Evolutionary conservation across 2,888 invertebrate genomes (phyloP), one percentile per base, ranked within the genome.

Genomic region (Nomada fucata): DNA sequence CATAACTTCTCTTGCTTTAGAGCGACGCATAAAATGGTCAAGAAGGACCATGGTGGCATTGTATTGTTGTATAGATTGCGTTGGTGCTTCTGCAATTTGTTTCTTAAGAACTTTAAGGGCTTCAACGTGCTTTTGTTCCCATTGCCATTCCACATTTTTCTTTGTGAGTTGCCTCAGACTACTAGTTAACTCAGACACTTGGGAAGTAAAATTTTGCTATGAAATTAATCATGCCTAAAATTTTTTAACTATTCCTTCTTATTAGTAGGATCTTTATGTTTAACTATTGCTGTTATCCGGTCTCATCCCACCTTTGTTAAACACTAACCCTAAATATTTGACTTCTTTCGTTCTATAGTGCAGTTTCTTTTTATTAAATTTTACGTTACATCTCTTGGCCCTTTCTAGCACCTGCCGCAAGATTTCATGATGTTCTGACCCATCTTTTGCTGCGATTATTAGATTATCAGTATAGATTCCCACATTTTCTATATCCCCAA

Each of bases 391-490:
- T 29, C 79, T 20, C 10, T 23, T 36, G 10, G 64, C 71, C 23
- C 68, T 59, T 2, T 68, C 59, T 0, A 79, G 18, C 0, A 77
- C 68, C 20, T 20, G 15, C 5, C 68, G 18, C 13, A 82, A 23
- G 18, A 61, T 64, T 26, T 20, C 20, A 71, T 86, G 74, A 77
- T 85, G 83, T 88, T 85, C 78, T 78, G 85, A 52, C 67, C 69
- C 57, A 79, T 65, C 64, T 23, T 70, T 60, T 65, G 76, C 91
- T 67, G 81, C 78, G 23, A 92, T 87, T n/a, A 90, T 76, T 47
- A 92, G 70, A 77, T 92, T 92, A 87, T 93, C 92, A 76, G 92
- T 91, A 81, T 92, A 92, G 1, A 93, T 78, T 15, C 89, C 68
- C 13, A 92, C 89, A 9, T 91, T 90, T 20, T 89, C 85, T 50